Evolutionary conservation across 2,888 invertebrate species (phyloP).

Genomic region (Mesorhabditis spiculigera): DNA sequence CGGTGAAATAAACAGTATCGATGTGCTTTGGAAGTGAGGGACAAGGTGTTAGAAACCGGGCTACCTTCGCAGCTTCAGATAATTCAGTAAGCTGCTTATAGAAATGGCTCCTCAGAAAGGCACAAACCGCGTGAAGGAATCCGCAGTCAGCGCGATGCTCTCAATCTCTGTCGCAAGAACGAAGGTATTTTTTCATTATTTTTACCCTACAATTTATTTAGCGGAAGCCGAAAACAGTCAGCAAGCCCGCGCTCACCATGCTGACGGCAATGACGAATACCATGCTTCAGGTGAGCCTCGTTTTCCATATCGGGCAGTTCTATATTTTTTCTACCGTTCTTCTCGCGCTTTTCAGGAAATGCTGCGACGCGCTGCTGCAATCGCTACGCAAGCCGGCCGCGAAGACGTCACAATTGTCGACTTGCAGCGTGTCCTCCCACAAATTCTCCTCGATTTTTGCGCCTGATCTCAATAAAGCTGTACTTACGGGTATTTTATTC

Average conservation of each 20-base stretch:
- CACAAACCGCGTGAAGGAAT: not conserved
- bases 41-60: too few relatives aligned
- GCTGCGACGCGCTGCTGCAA: slow-evolving; percentile 8
- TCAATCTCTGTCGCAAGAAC: not conserved
- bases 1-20: too few relatives aligned
- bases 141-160: not conserved
- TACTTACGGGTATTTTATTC: not conserved
- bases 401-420: slow-evolving; percentile 12
- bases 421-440: slow-evolving; percentile 13
- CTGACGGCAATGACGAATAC: slow-evolving; percentile 4
- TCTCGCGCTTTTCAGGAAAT: slow-evolving; percentile 11
- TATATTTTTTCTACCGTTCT: not conserved
- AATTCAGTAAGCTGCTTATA: too few relatives aligned
- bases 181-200: not conserved
- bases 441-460: slow-evolving; percentile 16
- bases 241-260: not conserved
- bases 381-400: slow-evolving; percentile 36
- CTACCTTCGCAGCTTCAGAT: too few relatives aligned
- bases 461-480: slow-evolving; percentile 7
- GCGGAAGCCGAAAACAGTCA: not conserved
- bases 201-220: not conserved
- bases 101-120: not conserved
- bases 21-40: too few relatives aligned
- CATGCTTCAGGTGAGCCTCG: not conserved
- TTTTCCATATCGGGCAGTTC: not conserved